Evolutionary conservation across 2,888 invertebrate species (phyloP).

Genomic region (Smittia sp.): DNA sequence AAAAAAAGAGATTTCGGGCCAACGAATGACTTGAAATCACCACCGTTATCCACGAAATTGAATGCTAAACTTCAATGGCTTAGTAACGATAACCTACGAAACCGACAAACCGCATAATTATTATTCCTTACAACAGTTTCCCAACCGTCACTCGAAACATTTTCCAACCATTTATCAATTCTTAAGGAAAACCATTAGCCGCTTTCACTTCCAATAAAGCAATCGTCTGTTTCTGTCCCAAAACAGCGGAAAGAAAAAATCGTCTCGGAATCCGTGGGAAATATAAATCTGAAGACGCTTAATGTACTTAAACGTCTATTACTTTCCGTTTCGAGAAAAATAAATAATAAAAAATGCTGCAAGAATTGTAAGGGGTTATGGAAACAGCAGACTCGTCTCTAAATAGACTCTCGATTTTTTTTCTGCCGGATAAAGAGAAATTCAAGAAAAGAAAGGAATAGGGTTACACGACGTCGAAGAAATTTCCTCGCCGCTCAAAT

Average conservation of each 20-base stretch:
- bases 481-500: neutral
- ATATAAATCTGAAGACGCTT: slow-evolving; percentile 11
- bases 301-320: slow-evolving; percentile 41
- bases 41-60: too few relatives aligned
- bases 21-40: too few relatives aligned
- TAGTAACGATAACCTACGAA: neutral
- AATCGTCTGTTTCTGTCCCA: slow-evolving; percentile 8
- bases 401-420: neutral
- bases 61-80: too few relatives aligned
- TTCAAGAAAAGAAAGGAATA: slow-evolving; percentile 29
- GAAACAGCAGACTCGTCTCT: slow-evolving; percentile 29
- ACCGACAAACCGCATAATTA: neutral
- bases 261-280: slow-evolving; percentile 36
- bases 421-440: slow-evolving; percentile 18
- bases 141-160: slow-evolving; percentile 19
- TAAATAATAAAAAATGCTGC: slow-evolving; percentile 33
- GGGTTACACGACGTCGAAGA: slow-evolving; percentile 32
- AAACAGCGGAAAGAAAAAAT: slow-evolving; percentile 11
- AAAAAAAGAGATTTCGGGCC: neutral
- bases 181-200: slow-evolving; percentile 36
- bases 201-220: slow-evolving; percentile 2
- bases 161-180: slow-evolving; percentile 40
- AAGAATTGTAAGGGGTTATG: slow-evolving; percentile 34
- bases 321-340: slow-evolving; percentile 38
- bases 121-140: neutral